Conservation (phyloP, 92 coral and sea anemone species). For the Porites rus region DNA sequence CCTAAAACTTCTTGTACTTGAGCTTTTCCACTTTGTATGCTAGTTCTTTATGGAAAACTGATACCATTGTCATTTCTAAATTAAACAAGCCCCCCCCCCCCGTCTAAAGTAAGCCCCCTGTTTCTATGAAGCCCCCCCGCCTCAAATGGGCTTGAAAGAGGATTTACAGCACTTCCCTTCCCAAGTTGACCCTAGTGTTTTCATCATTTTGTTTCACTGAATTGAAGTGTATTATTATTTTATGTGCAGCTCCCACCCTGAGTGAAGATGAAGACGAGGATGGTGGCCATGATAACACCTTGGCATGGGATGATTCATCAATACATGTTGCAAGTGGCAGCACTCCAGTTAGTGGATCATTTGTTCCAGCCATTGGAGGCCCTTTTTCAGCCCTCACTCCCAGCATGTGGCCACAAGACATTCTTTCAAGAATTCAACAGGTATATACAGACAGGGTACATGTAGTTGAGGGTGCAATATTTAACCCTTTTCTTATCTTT, state of each 20-base stretch:
- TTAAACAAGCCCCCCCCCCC: too few relatives aligned
- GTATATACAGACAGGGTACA: conserved; percentile 33
- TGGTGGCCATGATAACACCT: conserved; percentile 81
- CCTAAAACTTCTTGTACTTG: too few relatives aligned
- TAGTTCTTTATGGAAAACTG: too few relatives aligned
- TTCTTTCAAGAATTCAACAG: conserved; percentile 98
- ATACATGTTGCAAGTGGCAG: conserved; percentile 89
- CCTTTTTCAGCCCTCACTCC: conserved; percentile 99
- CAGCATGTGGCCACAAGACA: conserved; percentile 99
- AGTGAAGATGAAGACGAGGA: conserved; percentile 94
- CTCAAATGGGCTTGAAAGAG: too few relatives aligned
- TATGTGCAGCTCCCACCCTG: conserved; percentile 77
- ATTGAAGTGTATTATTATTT: background rate
- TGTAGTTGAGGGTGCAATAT: background rate
- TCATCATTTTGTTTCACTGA: too few relatives aligned
- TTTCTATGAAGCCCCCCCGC: too few relatives aligned
- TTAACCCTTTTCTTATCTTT: too few relatives aligned
- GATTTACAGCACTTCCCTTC: too few relatives aligned
- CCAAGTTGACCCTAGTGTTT: too few relatives aligned
- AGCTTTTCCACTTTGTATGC: too few relatives aligned
- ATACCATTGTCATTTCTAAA: too few relatives aligned
- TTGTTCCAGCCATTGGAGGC: conserved; percentile 98
- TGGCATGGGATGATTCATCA: conserved; percentile 98
- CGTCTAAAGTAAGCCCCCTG: too few relatives aligned
- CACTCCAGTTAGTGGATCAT: conserved; percentile 95